Evolutionary conservation across 1,140 invertebrate species (phyloP).

Genomic region (Spodoptera frugiperda): DNA sequence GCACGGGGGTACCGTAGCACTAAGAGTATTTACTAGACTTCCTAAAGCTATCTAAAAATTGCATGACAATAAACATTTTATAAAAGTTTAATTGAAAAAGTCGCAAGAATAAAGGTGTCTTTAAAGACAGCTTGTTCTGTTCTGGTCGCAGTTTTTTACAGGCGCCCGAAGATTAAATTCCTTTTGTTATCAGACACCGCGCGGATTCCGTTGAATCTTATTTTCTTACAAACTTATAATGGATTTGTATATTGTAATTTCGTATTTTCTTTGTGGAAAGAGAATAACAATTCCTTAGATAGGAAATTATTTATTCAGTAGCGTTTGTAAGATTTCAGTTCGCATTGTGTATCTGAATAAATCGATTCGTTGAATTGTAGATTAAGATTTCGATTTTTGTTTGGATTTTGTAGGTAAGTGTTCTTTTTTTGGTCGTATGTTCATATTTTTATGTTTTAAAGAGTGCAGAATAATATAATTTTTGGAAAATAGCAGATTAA

Average conservation of each 20-base stretch:
- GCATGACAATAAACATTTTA: background rate
- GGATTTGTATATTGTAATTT: constrained; percentile 29
- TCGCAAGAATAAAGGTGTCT: background rate
- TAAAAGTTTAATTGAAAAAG: constrained; percentile 13
- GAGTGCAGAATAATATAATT: too few relatives aligned
- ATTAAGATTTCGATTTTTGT: too few relatives aligned
- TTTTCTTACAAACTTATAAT: constrained; percentile 8
- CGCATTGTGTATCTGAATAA: too few relatives aligned
- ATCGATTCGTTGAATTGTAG: too few relatives aligned
- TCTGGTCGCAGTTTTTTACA: constrained; percentile 23
- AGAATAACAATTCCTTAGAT: background rate
- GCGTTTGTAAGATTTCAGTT: background rate
- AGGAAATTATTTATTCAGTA: background rate
- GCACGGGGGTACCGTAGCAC: too few relatives aligned
- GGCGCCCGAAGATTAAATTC: constrained; percentile 37
- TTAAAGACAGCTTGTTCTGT: background rate
- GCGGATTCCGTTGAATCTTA: constrained; percentile 10
- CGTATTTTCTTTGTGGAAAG: background rate
- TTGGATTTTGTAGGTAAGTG: too few relatives aligned
- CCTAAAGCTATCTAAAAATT: too few relatives aligned
- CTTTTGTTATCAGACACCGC: constrained; percentile 31
- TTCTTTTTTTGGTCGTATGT: too few relatives aligned
- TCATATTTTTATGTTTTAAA: too few relatives aligned
- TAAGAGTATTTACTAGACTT: too few relatives aligned
- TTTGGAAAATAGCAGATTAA: too few relatives aligned